Evolutionary conservation across 2,888 invertebrate species (phyloP), one percentile per base, ranked within the genome.

Genomic region (Hirtodrosophila histrioides): DNA sequence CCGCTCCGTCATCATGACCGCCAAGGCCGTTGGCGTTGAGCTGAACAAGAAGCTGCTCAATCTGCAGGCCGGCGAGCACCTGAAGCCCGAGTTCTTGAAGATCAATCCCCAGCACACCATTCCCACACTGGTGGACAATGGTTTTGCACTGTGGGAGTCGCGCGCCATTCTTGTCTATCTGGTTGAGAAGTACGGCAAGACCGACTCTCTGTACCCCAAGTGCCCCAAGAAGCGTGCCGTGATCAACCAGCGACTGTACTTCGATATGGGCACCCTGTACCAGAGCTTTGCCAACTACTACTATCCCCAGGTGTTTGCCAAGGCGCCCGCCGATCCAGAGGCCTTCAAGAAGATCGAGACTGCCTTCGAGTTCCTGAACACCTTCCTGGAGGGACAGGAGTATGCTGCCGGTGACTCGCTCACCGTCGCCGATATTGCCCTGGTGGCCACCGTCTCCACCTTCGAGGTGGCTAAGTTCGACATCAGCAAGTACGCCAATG

Each of bases 71-170:
- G 94, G 94, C 1, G 95, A 95, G 81, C 95, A 95, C 35, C 82
- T 95, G 63, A 94, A 93, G 60, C 95, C 95, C 0, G 95, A 95
- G 85, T 96, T 93, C 84, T 0, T 95, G 40, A 95, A 95, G 93
- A 91, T 96, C 41, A 97, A 96, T 90, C 96, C 96, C 0, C 96
- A 97, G 92, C 97, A 97, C 91, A 94, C 95, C 36, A 94, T 97
- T 66, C 97, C 97, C 7, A 96, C 96, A 0, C 91, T 97, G 57
- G 94, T 95, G 69, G 97, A 97, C 92, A 94, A 96, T 85, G 97
- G 96, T 0, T 95, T 97, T 88, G 92, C 94, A 7, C 91, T 98
- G 64, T 96, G 95, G 94, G 97, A 98, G 92, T 97, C 97, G 48
- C 95, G 97, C 43, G 95, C 96, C 70, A 97, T 97, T 89, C 93